Evolutionary conservation across 2,797 vertebrate species (phyloP), one percentile per base, ranked within the genome.

Genomic region (Ambastaia sidthimunki): DNA sequence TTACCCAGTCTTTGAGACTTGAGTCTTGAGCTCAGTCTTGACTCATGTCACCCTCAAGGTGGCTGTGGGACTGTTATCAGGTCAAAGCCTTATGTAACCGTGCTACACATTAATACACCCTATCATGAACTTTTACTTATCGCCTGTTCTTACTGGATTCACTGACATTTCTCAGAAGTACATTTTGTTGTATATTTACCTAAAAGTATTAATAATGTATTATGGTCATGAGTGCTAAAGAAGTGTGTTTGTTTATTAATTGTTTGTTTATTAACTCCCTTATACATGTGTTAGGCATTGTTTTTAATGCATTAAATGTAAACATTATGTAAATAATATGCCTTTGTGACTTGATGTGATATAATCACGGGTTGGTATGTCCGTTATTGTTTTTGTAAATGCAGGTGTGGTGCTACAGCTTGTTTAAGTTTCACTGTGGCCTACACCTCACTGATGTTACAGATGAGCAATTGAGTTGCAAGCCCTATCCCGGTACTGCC

Each of bases 21-120:
- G n/a, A n/a, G n/a, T n/a, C n/a, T n/a, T n/a, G n/a, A 87, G 85
- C 60, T 84, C n/a, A n/a, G 85, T 68, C n/a, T n/a, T n/a, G n/a
- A n/a, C n/a, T n/a, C n/a, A n/a, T 83, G 71, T 74, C 85, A 83
- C 83, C 65, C 80, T 82, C 77, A 82, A 80, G 78, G 82, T 76
- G 80, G 82, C 88, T 89, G 86, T 89, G 85, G 81, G 88, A 82
- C 86, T 52, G 44, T 89, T 88, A 83, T 89, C 81, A 18, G 75
- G 59, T 67, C 82, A 76, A 72, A 82, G 21, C 31, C 52, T 90
- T 91, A 83, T 85, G 86, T 75, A 92, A 90, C 70, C 16, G 50
- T 68, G 31, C 74, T 48, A 84, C 65, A 31, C 88, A 74, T 88
- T 88, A 74, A 84, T 81, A 75, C 83, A 80, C 83, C 74, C 68